These are phyloP conservation scores for Hirudinaria manillensis DNA, from an alignment of 2,888 invertebrate species.

Conservation along the genomic window DNA sequence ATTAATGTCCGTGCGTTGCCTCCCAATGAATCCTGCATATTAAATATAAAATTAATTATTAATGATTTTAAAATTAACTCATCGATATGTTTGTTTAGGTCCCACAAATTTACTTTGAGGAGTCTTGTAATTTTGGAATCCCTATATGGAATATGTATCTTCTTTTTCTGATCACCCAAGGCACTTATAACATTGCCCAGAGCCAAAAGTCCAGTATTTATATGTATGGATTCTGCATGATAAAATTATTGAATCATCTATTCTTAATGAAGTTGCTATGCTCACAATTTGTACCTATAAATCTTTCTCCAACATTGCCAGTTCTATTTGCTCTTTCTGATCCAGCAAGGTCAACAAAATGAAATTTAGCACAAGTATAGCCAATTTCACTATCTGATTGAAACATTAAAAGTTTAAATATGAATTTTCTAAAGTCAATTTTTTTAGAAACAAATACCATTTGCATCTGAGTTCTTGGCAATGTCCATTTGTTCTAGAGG, in stretches of 20 bases:
- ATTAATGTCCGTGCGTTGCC: constrained; percentile 54
- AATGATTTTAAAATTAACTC: too few relatives aligned
- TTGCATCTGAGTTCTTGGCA: too few relatives aligned
- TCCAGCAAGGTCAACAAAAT: constrained; percentile 55
- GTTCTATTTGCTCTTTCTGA: constrained; percentile 54
- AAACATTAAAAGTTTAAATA: neutral
- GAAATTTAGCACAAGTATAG: constrained; percentile 53
- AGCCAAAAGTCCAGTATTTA: constrained; percentile 54
- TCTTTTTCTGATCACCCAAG: constrained; percentile 49
- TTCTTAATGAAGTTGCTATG: neutral
- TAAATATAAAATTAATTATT: too few relatives aligned
- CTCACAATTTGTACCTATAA: constrained; percentile 48
- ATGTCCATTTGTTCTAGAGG: too few relatives aligned
- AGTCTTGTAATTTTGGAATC: constrained; percentile 54
- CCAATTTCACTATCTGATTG: constrained; percentile 39
- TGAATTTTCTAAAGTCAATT: too few relatives aligned
- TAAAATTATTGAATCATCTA: neutral
- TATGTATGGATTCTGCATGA: constrained; percentile 54
- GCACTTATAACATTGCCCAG: constrained; percentile 55
- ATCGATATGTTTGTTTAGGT: neutral
- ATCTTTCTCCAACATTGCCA: constrained; percentile 54
- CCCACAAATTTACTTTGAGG: constrained; percentile 46
- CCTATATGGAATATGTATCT: constrained; percentile 53
- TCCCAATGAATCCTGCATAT: constrained; percentile 53
- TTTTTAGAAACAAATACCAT: too few relatives aligned